Evolutionary conservation across 2,113 vertebrate genomes (phyloP).

Genomic region (Erpornis zantholeuca): DNA sequence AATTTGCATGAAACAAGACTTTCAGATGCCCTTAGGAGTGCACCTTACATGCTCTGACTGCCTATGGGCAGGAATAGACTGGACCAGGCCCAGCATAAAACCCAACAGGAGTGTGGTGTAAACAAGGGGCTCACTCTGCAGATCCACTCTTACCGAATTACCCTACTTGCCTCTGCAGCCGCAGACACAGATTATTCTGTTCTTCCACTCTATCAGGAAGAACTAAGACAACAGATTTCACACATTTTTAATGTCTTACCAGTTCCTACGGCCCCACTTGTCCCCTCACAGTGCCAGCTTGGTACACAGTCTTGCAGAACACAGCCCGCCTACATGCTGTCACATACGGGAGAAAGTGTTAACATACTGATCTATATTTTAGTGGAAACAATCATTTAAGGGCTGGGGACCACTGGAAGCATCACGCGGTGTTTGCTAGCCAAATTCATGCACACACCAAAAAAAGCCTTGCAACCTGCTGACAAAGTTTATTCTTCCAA

Average conservation of each 20-base stretch:
- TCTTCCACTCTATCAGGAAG: neutral
- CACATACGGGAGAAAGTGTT: neutral
- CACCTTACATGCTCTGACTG: neutral
- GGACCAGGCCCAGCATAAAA: neutral
- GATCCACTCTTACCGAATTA: neutral
- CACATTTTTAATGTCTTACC: neutral
- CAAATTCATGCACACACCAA: neutral
- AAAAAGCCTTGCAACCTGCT: neutral
- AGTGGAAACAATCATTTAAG: conserved; percentile 28
- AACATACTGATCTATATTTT: conserved; percentile 36
- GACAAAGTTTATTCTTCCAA: neutral
- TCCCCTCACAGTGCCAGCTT: neutral
- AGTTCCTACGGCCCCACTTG: neutral
- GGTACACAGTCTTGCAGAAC: neutral
- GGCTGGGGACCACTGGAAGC: neutral
- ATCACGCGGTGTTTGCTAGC: neutral
- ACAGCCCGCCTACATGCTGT: neutral
- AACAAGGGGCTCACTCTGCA: neutral
- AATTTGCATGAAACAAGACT: neutral
- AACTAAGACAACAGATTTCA: neutral
- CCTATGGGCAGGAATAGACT: fast-evolving
- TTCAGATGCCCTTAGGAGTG: neutral
- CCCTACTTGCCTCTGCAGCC: neutral
- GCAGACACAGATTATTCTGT: neutral
- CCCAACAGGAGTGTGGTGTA: fast-evolving